These are phyloP conservation scores for Parazoanthus darwini DNA, from an alignment of 92 coral and sea anemone species.

Conservation along the genomic window DNA sequence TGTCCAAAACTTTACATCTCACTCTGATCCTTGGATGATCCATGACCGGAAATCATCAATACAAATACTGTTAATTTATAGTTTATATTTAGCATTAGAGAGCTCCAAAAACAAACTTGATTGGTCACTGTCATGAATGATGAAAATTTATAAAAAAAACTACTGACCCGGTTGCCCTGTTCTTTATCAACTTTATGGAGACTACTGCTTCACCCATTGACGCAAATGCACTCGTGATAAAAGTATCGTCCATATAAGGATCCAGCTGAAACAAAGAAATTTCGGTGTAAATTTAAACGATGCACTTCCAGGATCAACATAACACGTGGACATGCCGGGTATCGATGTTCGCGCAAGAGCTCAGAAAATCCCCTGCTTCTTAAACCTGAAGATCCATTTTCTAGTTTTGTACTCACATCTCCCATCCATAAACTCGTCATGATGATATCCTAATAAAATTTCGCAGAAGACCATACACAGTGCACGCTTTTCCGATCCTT, in stretches of 20 bases:
- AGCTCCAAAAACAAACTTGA: too few species aligned
- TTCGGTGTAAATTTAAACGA: too few species aligned
- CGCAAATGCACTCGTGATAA: slow-evolving; percentile 88
- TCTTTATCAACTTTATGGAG: slow-evolving; percentile 87
- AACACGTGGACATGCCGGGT: neutral
- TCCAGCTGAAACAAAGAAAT: slow-evolving; percentile 67
- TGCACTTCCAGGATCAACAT: neutral
- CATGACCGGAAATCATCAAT: neutral
- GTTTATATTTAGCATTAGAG: too few species aligned
- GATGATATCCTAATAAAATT: neutral
- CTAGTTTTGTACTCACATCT: slow-evolving; percentile 67
- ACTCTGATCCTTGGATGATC: neutral
- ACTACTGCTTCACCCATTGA: slow-evolving; percentile 90
- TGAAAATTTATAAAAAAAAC: neutral
- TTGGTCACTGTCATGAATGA: neutral
- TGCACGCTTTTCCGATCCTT: too few species aligned
- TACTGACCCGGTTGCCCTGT: slow-evolving; percentile 87
- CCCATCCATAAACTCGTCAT: slow-evolving; percentile 99
- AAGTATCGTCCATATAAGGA: slow-evolving; percentile 84
- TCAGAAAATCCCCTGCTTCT: neutral
- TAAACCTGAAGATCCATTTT: neutral
- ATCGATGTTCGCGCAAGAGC: too few species aligned
- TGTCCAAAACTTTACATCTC: neutral
- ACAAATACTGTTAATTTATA: too few species aligned
- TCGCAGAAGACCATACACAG: too few species aligned